Evolutionary conservation across 2,888 invertebrate genomes (phyloP).

Genomic region (Drosophila eohydei): DNA sequence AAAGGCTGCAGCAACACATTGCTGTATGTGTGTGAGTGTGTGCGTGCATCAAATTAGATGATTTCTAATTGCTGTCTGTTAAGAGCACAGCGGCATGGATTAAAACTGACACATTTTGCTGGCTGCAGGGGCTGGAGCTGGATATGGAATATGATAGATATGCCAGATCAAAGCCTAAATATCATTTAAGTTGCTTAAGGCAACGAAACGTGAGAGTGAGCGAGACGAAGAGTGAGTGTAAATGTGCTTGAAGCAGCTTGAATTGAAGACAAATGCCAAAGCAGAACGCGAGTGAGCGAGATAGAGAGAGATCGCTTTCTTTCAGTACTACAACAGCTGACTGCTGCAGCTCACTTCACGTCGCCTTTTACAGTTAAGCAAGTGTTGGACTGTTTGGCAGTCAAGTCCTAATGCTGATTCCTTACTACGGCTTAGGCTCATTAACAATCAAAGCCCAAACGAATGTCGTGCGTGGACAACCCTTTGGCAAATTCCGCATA

Average conservation of each 20-base stretch:
- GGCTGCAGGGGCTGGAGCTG: background rate
- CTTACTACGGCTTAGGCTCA: slow-evolving; percentile 35
- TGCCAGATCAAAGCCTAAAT: slow-evolving; percentile 26
- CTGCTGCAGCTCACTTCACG: slow-evolving; percentile 1
- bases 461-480: slow-evolving; percentile 37
- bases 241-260: background rate
- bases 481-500: slow-evolving; percentile 32
- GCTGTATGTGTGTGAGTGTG: slow-evolving; percentile 30
- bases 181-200: background rate
- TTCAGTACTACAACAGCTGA: background rate
- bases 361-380: background rate
- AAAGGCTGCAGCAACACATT: slow-evolving; percentile 54
- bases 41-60: slow-evolving; percentile 68
- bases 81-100: slow-evolving; percentile 28
- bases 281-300: background rate
- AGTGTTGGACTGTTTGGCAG: slow-evolving; percentile 10
- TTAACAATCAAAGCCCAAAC: slow-evolving; percentile 47
- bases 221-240: background rate
- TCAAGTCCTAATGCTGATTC: slow-evolving; percentile 16
- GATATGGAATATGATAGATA: slow-evolving; percentile 28
- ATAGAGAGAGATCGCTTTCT: background rate
- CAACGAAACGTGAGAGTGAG: background rate
- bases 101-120: slow-evolving; percentile 40
- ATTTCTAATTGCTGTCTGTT: slow-evolving; percentile 72
- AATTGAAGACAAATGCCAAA: background rate